Evolutionary conservation across 2,797 vertebrate genomes (phyloP).

Genomic region (Coendou prehensilis): DNA sequence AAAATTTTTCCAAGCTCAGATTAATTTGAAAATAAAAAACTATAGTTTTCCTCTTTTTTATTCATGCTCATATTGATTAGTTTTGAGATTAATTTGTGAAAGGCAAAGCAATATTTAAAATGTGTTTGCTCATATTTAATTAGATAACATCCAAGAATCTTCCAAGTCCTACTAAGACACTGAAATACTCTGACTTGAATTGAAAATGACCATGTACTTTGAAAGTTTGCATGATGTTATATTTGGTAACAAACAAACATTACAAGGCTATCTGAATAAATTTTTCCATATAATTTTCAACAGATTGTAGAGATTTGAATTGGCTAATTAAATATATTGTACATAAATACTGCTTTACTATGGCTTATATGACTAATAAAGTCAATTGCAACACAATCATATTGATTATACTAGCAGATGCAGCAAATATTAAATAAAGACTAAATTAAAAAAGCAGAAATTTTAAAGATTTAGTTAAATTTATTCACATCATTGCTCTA

Average conservation of each 20-base stretch:
- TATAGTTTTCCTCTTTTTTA: background rate
- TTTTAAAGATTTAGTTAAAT: background rate
- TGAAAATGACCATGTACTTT: background rate
- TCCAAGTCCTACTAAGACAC: background rate
- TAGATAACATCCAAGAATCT: background rate
- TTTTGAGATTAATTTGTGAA: background rate
- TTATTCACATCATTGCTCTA: background rate
- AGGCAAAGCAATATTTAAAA: background rate
- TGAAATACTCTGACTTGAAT: background rate
- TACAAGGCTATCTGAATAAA: background rate
- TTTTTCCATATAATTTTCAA: background rate
- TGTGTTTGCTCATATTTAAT: background rate
- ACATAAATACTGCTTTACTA: background rate
- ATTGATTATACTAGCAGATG: background rate
- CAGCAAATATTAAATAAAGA: background rate
- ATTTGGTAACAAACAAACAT: background rate
- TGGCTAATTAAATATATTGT: background rate
- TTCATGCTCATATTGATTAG: background rate
- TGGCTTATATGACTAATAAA: background rate
- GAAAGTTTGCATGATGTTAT: background rate
- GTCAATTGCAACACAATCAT: background rate
- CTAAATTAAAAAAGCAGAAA: background rate
- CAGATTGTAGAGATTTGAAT: background rate
- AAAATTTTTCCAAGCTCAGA: background rate
- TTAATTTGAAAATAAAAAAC: background rate